These are phyloP conservation scores for Nesidiocoris tenuis DNA, from an alignment of 2,888 invertebrate species.

Conservation along the genomic window DNA sequence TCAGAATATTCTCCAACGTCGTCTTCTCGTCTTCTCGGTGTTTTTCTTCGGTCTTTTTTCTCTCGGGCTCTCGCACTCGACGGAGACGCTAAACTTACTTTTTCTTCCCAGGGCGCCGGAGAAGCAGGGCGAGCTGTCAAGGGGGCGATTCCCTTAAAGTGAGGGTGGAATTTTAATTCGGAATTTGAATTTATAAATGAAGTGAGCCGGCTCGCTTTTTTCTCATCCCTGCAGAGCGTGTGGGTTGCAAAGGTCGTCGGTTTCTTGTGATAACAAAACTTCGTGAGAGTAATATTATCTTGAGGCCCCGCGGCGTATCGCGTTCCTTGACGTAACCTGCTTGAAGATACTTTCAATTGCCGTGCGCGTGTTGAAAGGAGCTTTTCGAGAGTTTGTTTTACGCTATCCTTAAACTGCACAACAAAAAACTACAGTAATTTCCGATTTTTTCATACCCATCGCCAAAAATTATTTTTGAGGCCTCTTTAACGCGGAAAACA, in stretches of 20 bases:
- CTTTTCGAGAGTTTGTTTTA: too few species aligned
- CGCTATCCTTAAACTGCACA: too few species aligned
- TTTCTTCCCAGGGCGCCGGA: conserved; percentile 3
- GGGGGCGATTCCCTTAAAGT: conserved; percentile 26
- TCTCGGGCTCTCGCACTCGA: background rate
- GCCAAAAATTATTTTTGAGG: too few species aligned
- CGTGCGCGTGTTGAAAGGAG: too few species aligned
- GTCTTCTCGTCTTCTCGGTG: background rate
- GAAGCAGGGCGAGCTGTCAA: conserved; percentile 27
- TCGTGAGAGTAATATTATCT: background rate
- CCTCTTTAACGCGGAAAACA: too few species aligned
- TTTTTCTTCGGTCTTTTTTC: conserved; percentile 4
- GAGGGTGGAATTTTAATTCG: conserved; percentile 35
- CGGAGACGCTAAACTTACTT: conserved; percentile 31
- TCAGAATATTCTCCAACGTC: conserved; percentile 21
- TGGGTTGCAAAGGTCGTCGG: background rate
- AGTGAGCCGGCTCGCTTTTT: background rate
- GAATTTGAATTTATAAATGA: conserved; percentile 39
- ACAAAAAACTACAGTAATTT: too few species aligned
- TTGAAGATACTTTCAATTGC: too few species aligned
- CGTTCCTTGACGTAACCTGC: too few species aligned
- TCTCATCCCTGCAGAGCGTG: background rate
- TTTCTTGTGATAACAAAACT: background rate
- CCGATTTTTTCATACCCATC: too few species aligned
- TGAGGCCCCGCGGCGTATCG: too few species aligned